Evolutionary conservation across 2,113 vertebrate species (phyloP).

Genomic region (Dicerorhinus sumatrensis): DNA sequence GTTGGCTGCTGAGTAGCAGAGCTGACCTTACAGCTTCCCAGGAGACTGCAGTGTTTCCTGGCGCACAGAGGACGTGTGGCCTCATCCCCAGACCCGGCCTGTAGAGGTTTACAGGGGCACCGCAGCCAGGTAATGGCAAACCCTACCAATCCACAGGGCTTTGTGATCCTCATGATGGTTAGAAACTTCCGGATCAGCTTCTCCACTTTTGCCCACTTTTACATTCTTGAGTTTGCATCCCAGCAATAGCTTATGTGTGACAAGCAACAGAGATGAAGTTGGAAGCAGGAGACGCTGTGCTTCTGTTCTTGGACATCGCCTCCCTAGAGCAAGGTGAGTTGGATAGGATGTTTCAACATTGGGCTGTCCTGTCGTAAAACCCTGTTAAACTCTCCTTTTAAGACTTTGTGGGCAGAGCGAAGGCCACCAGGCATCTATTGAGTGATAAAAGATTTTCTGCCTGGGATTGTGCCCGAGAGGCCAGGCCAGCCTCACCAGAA

Average conservation of each 20-base stretch:
- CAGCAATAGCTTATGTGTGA: not conserved
- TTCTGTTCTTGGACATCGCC: rapidly evolving
- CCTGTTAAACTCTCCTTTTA: not conserved
- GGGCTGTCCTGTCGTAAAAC: not conserved
- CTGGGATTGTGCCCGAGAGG: rapidly evolving
- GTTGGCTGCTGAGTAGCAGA: too few species aligned
- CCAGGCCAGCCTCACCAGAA: not conserved
- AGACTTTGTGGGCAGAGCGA: not conserved
- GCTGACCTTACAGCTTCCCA: not conserved
- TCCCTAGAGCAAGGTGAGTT: too few species aligned
- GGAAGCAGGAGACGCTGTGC: not conserved
- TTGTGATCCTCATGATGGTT: rapidly evolving
- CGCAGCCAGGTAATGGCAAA: rapidly evolving
- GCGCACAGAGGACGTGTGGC: rapidly evolving
- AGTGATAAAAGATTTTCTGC: not conserved
- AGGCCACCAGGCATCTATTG: not conserved
- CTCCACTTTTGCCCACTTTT: too few species aligned
- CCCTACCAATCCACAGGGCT: rapidly evolving
- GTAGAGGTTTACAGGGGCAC: rapidly evolving
- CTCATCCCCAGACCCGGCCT: not conserved
- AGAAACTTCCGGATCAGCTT: not conserved
- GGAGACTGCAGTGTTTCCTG: not conserved
- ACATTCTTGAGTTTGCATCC: not conserved
- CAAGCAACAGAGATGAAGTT: not conserved
- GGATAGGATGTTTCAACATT: rapidly evolving